phyloP scores from a whole-genome alignment of 2,888 invertebrate species.

The Pseudococcus longispinus region DNA sequence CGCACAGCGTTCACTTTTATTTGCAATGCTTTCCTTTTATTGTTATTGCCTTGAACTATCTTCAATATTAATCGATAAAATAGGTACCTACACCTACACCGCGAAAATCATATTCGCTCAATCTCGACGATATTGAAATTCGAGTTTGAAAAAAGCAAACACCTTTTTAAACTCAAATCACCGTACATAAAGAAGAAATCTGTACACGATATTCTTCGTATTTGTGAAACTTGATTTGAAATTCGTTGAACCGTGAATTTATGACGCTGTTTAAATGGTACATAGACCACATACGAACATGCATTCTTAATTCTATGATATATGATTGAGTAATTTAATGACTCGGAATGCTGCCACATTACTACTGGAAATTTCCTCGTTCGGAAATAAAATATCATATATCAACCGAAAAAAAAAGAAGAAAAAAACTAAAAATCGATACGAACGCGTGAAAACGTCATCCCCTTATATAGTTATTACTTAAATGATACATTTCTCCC shows the following conservation, averaged over 20 bases:
- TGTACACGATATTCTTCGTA: not conserved
- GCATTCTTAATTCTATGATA: conserved; percentile 26
- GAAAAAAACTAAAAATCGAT: not conserved
- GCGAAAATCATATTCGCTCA: not conserved
- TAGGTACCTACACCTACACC: not conserved
- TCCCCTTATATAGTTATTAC: not conserved
- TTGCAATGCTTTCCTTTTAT: not conserved
- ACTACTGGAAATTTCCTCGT: not conserved
- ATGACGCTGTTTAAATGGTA: conserved; percentile 8
- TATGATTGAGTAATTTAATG: conserved; percentile 27
- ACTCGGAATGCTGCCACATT: not conserved
- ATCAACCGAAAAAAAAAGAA: not conserved
- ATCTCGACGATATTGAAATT: not conserved
- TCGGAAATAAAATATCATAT: not conserved
- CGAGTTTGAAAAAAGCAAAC: not conserved
- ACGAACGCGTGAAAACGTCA: not conserved
- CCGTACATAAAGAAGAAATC: not conserved
- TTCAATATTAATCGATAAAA: not conserved
- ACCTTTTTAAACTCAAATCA: not conserved
- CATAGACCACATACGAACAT: not conserved
- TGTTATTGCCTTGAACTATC: not conserved
- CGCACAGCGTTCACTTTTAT: not conserved
- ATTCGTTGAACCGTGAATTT: conserved; percentile 1
- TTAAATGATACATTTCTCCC: not conserved
- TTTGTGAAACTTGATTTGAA: not conserved